Evolutionary conservation across 2,797 vertebrate genomes (phyloP), one percentile per base, ranked within the genome.

Genomic region (Falco columbarius): DNA sequence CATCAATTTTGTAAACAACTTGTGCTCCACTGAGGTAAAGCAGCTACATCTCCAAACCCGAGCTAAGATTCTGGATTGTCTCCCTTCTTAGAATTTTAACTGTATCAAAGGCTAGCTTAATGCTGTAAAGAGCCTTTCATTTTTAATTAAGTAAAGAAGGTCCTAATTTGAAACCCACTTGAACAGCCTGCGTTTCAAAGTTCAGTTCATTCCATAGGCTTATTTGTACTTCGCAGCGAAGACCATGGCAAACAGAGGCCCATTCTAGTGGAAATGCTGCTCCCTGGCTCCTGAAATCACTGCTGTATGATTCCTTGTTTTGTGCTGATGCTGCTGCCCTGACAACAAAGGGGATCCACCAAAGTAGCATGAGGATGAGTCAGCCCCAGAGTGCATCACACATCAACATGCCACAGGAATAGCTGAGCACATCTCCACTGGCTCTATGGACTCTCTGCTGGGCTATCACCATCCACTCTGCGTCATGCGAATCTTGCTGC

Each of bases 1-100:
- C 76, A 86, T 36, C 63, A 58, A 30, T 95, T 97, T 92, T 89
- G 93, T 96, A 97, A 97, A 97, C 91, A 97, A 58, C 83, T 92
- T 95, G 86, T 95, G 56, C 95, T 97, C 83, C 70, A 62, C 73
- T 74, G 81, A 96, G 83, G 83, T 93, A 88, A 93, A 97, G 80
- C 62, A 89, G 65, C 27, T 15, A 38, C 76, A 67, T 84, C 87
- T 90, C 80, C 10, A 52, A 96, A 92, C 89, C 91, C 26, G 3
- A 96, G 86, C 65, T 84, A 91, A 91, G 90, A 85, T 44, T 66
- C 44, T 82, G 95, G 67, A 79, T 86, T 91, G 27, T 67, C 42
- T 86, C 46, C 32, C 59, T 95, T 93, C 81, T 90, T 95, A 67
- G 30, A 36, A n/a, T 83, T 97, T 86, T 92, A 89, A 63, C 65